A percentile compares a stretch with the other conserved stretches of the same genome.
Conservation (phyloP, 2,888 invertebrate genomes). For the Drosophila mulleri region DNA sequence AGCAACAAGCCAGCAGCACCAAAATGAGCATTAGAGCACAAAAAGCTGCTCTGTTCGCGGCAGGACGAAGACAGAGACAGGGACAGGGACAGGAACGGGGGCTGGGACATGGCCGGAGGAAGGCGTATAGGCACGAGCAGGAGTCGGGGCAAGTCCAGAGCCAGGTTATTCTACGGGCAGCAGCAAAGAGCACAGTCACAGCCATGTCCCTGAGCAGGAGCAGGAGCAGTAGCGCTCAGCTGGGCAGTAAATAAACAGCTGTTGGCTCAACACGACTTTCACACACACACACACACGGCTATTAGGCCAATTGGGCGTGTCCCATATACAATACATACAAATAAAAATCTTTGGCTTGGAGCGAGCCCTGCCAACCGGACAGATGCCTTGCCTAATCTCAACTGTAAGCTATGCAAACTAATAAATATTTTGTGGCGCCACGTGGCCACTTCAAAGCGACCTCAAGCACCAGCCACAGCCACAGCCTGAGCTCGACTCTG, state of each 20-base stretch:
- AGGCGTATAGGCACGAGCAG: not conserved
- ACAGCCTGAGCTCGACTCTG: not conserved
- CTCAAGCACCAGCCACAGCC: conserved; percentile 12
- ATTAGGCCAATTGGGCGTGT: conserved; percentile 56
- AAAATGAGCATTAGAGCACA: conserved; percentile 6
- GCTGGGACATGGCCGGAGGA: not conserved
- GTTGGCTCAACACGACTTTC: conserved; percentile 21
- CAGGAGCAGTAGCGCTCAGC: not conserved
- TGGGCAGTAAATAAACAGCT: conserved; percentile 38
- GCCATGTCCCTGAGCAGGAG: not conserved
- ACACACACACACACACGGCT: conserved; percentile 48
- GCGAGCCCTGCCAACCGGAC: conserved; percentile 5
- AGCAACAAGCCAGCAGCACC: conserved; percentile 12
- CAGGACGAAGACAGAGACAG: too few species aligned
- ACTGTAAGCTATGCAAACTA: conserved; percentile 41
- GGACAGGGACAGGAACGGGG: too few species aligned
- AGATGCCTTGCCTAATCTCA: conserved; percentile 15
- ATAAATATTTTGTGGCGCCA: conserved; percentile 42
- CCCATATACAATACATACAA: conserved; percentile 6
- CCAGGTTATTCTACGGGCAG: not conserved
- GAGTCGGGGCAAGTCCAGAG: not conserved
- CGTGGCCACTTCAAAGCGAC: conserved; percentile 44
- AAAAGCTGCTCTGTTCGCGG: not conserved
- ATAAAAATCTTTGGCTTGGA: not conserved
- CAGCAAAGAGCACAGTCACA: not conserved